A percentile compares a stretch with the other conserved stretches of the same genome.
These are phyloP conservation scores for Lacerta viridis DNA, from an alignment of 2,797 vertebrate genomes.

Conservation along the genomic window DNA sequence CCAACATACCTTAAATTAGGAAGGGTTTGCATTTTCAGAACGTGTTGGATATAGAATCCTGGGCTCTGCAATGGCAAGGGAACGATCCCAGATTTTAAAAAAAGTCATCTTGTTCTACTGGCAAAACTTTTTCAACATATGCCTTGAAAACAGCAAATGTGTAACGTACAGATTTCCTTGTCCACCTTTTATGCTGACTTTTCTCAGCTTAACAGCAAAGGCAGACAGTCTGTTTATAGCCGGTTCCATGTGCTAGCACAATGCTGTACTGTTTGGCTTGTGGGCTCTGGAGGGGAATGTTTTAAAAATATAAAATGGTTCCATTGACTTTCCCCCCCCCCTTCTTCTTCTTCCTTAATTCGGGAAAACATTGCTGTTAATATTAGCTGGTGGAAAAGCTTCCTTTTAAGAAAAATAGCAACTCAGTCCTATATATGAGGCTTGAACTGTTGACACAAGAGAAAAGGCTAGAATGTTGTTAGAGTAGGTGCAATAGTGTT, in stretches of 20 bases:
- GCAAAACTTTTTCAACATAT: constrained; percentile 56
- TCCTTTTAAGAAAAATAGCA: constrained; percentile 52
- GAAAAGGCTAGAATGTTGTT: constrained; percentile 42
- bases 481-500: constrained; percentile 14
- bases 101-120: constrained; percentile 30
- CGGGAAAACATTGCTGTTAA: constrained; percentile 74
- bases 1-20: constrained; percentile 10
- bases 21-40: constrained; percentile 17
- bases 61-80: constrained; percentile 30
- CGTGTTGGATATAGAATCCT: not conserved
- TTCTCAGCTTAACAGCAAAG: constrained; percentile 65
- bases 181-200: constrained; percentile 65
- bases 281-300: constrained; percentile 52
- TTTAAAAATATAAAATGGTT: constrained; percentile 65
- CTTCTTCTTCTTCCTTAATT: constrained; percentile 37
- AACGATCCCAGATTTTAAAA: constrained; percentile 42
- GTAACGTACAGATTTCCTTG: constrained; percentile 68
- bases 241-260: constrained; percentile 50
- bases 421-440: constrained; percentile 52
- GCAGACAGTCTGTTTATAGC: constrained; percentile 71
- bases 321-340: constrained; percentile 61
- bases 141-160: constrained; percentile 61
- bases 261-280: constrained; percentile 71
- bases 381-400: constrained; percentile 66
- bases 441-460: constrained; percentile 57